Percentiles rank a stretch among this genome's conserved stretches.
phyloP scores from a whole-genome alignment of 23 tunicate species.

The Pegea sp. region DNA sequence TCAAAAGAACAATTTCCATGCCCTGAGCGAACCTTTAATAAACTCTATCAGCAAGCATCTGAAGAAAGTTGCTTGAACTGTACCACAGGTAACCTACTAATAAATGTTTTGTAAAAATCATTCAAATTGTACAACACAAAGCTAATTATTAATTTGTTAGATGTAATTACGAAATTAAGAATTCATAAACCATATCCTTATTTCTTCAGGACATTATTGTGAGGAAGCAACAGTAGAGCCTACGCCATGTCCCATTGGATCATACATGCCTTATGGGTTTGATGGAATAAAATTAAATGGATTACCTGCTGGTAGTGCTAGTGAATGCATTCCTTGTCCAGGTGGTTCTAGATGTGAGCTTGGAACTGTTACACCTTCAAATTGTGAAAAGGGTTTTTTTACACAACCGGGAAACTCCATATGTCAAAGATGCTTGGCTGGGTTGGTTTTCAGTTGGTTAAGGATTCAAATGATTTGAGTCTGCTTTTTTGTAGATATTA shows the following conservation, averaged over 20 bases:
- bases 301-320: conserved; percentile 48
- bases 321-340: conserved; percentile 57
- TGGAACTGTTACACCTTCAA: conserved; percentile 16
- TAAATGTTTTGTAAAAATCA: too few species aligned
- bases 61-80: conserved; percentile 27
- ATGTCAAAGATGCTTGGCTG: conserved; percentile 47
- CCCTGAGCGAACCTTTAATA: conserved; percentile 48
- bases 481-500: conserved; percentile 27
- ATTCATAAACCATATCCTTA: background rate
- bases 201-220: conserved; percentile 53
- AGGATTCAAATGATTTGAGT: background rate
- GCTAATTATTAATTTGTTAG: too few species aligned
- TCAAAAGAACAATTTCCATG: conserved; percentile 62
- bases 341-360: conserved; percentile 47
- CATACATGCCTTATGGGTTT: conserved; percentile 87
- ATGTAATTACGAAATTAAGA: too few species aligned
- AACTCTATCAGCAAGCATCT: conserved; percentile 2
- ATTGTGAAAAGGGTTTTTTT: conserved; percentile 47
- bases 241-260: conserved; percentile 51
- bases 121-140: too few species aligned
- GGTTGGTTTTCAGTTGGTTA: conserved; percentile 11
- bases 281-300: conserved; percentile 6
- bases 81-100: conserved; percentile 64
- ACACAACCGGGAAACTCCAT: conserved; percentile 43
- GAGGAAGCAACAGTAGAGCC: conserved; percentile 78